phyloP scores from a whole-genome alignment of 2,797 vertebrate genomes.

The Carcharodon carcharias region DNA sequence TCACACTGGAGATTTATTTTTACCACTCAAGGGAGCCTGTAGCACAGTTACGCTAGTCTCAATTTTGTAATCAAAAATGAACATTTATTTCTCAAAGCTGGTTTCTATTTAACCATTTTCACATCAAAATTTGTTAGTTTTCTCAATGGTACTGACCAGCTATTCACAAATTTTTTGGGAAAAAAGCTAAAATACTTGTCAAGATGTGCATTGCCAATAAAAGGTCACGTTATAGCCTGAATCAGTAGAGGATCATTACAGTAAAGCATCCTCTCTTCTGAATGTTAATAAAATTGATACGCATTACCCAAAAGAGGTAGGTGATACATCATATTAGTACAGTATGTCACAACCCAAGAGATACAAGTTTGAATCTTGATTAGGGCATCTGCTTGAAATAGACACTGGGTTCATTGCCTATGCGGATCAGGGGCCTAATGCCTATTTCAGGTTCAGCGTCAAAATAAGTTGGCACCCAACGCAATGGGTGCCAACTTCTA shows the following conservation, averaged over 20 bases:
- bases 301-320: not conserved
- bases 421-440: not conserved
- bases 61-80: not conserved
- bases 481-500: not conserved
- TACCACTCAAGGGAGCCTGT: not conserved
- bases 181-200: not conserved
- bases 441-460: not conserved
- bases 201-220: not conserved
- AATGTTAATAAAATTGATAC: not conserved
- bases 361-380: not conserved
- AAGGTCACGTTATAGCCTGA: not conserved
- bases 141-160: not conserved
- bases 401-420: not conserved
- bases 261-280: not conserved
- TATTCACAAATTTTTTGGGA: not conserved
- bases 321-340: not conserved
- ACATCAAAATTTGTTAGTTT: not conserved
- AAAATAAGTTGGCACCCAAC: not conserved
- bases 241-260: not conserved
- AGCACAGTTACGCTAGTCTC: not conserved
- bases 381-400: not conserved
- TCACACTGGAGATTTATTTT: not conserved
- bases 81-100: not conserved
- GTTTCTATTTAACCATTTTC: not conserved
- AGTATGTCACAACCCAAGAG: not conserved